phyloP scores from a whole-genome alignment of 2,797 vertebrate genomes.

The Chromobotia macracanthus region DNA sequence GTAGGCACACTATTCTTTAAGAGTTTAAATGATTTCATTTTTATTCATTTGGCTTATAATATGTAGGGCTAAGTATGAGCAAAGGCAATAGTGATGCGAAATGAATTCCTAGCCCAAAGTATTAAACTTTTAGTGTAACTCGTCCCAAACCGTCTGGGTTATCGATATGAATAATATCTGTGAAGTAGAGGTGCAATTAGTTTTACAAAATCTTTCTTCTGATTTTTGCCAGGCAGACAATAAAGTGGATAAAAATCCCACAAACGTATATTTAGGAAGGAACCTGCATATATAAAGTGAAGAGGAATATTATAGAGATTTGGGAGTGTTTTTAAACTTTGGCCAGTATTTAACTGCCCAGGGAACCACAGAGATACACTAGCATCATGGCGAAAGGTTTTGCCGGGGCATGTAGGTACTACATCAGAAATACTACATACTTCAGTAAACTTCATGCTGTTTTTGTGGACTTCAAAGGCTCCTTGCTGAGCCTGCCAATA shows the following conservation, averaged over 20 bases:
- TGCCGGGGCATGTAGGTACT: background rate
- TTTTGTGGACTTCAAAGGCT: constrained; percentile 33
- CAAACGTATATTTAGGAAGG: background rate
- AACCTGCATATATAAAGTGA: background rate
- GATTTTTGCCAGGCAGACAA: background rate
- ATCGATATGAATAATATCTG: background rate
- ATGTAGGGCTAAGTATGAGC: background rate
- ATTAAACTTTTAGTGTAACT: background rate
- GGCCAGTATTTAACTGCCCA: background rate
- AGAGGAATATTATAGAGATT: background rate
- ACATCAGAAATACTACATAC: too few species aligned
- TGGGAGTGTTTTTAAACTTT: background rate
- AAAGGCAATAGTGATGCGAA: background rate
- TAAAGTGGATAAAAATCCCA: background rate
- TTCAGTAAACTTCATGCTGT: background rate
- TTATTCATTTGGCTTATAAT: background rate
- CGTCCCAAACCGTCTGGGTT: background rate
- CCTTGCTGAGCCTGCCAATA: constrained; percentile 42
- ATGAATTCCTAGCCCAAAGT: background rate
- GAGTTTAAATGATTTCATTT: background rate
- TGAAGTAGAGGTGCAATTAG: background rate
- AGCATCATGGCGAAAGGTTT: background rate
- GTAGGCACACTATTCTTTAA: constrained; percentile 20
- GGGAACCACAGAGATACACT: background rate
- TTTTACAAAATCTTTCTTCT: background rate